These are phyloP conservation scores for Elmis aenea DNA, from an alignment of 2,888 invertebrate genomes.

Conservation along the genomic window DNA sequence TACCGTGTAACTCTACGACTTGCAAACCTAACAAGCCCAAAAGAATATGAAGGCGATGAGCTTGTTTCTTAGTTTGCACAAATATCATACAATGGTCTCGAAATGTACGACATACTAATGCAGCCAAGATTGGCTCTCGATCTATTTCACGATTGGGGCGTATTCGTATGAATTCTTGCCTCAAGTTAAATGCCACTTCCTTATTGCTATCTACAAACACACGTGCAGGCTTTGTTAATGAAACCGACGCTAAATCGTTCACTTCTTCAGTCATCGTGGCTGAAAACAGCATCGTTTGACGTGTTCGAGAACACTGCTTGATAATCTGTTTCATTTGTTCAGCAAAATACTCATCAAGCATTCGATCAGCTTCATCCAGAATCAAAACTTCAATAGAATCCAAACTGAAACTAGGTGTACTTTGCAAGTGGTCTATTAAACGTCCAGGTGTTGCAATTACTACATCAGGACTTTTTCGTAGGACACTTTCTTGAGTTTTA, in stretches of 20 bases:
- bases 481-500: slow-evolving; percentile 67
- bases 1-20: slow-evolving; percentile 88
- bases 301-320: slow-evolving; percentile 79
- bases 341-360: slow-evolving; percentile 97
- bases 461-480: slow-evolving; percentile 88
- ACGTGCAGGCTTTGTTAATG: slow-evolving; percentile 86
- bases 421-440: slow-evolving; percentile 93
- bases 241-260: slow-evolving; percentile 88
- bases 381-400: slow-evolving; percentile 86
- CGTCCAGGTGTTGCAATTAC: slow-evolving; percentile 98
- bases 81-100: slow-evolving; percentile 90
- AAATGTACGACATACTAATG: slow-evolving; percentile 83
- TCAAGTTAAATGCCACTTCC: slow-evolving; percentile 89
- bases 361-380: slow-evolving; percentile 77
- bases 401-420: slow-evolving; percentile 87
- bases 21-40: slow-evolving; percentile 77
- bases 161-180: slow-evolving; percentile 94
- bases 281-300: slow-evolving; percentile 96
- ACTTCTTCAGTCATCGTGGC: slow-evolving; percentile 99
- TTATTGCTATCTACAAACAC: slow-evolving; percentile 95
- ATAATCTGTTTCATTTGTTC: slow-evolving; percentile 99
- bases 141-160: slow-evolving; percentile 85
- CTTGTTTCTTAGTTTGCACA: slow-evolving; percentile 94
- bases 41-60: slow-evolving; percentile 88
- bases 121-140: slow-evolving; percentile 82